Evolutionary conservation across 2,888 invertebrate species (phyloP), one percentile per base, ranked within the genome.

Genomic region (Balanococcus diminutus): DNA sequence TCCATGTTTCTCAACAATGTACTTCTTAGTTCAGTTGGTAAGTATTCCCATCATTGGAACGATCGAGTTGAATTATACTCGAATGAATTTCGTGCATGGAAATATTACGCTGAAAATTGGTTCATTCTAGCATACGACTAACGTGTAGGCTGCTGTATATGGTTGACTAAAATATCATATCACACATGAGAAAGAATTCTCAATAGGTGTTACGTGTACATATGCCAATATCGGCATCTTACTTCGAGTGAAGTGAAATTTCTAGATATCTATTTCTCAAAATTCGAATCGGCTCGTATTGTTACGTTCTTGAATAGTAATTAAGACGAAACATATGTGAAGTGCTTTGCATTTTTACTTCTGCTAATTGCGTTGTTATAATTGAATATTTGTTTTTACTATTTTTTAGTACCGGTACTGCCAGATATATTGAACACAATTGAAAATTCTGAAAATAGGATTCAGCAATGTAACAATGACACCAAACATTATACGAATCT

Each of bases 1-100:
- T 94, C 95, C 1, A 93, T 96, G 89, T 92, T 96, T 88, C 90
- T 95, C 90, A 97, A 97, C 91, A 97, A 97, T 90, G 93, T 96
- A 87, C 92, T 97, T 28, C 92, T 97, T 81, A 97, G 97, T 46
- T 95, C 96, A 51, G 94, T 97, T 82, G 97, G 97, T 97, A 90
- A 93, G 94, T 79, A 51, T 75, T 79, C 28, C 16, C 67, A 28
- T 67, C 25, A 31, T 61, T 67, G 16, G 28, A 67, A 3, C 28
- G 28, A 67, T 1, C 28, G 9, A 36, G 36, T 79, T 32, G n/a
- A n/a, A n/a, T 79, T 19, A 36, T 19, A 36, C 28, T 36, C 67
- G 67, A 67, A 67, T 67, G 67, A 28, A 67, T 31, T n/a, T 25
- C 8, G 14, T 72, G 8, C 72, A 31, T 32, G 31, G 2, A 36